Percentiles rank a stretch among this genome's conserved stretches.
phyloP scores from a whole-genome alignment of 2,888 invertebrate species.

The Orthosia incerta region DNA sequence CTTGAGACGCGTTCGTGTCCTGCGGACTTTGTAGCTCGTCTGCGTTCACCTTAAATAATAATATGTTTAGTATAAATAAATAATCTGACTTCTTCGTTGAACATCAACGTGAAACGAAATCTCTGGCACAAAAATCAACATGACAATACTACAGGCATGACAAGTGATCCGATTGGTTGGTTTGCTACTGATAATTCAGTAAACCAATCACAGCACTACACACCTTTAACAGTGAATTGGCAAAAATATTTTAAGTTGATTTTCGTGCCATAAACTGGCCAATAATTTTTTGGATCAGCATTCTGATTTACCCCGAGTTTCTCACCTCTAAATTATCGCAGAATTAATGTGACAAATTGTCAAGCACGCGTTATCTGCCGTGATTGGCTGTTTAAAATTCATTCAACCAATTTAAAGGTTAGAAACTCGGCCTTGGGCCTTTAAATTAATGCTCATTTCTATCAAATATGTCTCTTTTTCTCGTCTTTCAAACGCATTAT shows the following conservation, averaged over 20 bases:
- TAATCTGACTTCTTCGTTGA: too few relatives aligned
- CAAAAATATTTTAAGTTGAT: neutral
- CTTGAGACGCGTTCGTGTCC: slow-evolving; percentile 17
- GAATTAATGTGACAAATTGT: too few relatives aligned
- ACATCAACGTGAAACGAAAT: too few relatives aligned
- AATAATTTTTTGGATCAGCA: neutral
- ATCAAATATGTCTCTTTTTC: neutral
- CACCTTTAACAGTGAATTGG: neutral
- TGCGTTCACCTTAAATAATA: slow-evolving; percentile 50
- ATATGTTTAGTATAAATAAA: slow-evolving; percentile 7
- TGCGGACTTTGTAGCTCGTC: slow-evolving; percentile 22
- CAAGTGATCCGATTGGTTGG: neutral
- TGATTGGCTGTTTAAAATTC: too few relatives aligned
- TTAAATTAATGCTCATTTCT: neutral
- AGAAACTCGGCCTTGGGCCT: too few relatives aligned
- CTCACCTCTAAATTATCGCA: too few relatives aligned
- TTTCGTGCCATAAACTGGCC: neutral
- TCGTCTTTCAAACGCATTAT: slow-evolving; percentile 6
- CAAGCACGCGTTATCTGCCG: too few relatives aligned
- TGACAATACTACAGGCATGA: neutral
- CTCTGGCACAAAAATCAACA: neutral
- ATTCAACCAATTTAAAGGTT: too few relatives aligned
- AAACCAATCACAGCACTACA: neutral
- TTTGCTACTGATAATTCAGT: neutral
- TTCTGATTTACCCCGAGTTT: too few relatives aligned